Percentiles rank a stretch among this genome's conserved stretches.
phyloP scores from a whole-genome alignment of 2,888 invertebrate genomes.

The Auanema freiburgensis region DNA sequence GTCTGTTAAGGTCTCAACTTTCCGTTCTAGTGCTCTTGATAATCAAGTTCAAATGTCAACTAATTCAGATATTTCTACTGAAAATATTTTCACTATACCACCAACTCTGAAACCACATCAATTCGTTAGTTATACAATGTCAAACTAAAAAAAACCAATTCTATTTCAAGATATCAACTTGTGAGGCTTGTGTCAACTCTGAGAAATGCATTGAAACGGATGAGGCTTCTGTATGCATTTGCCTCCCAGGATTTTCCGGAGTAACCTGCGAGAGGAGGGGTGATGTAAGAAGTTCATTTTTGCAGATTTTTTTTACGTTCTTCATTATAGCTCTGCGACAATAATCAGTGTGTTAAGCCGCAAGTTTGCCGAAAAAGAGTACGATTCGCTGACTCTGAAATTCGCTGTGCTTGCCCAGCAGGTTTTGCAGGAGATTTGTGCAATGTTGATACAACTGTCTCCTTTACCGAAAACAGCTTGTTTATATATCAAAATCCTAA shows the following conservation, averaged over 20 bases:
- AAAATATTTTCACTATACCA: no score
- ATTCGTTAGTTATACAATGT: background rate
- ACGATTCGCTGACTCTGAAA: constrained; percentile 5
- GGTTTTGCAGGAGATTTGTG: constrained; percentile 42
- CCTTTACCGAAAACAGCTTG: constrained; percentile 45
- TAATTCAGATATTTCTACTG: no score
- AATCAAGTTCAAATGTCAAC: no score
- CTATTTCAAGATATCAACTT: constrained; percentile 26
- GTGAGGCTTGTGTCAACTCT: constrained; percentile 38
- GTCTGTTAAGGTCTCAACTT: no score
- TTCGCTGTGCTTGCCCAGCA: constrained; percentile 31
- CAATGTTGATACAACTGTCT: constrained; percentile 35
- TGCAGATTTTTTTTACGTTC: no score
- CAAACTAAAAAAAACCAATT: background rate
- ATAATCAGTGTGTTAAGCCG: constrained; percentile 20
- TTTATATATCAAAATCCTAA: constrained; percentile 48
- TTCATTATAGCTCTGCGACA: constrained; percentile 31
- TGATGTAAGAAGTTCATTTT: constrained; percentile 22
- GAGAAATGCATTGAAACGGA: constrained; percentile 35
- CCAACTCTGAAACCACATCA: no score
- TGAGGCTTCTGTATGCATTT: constrained; percentile 37
- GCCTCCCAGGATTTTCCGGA: constrained; percentile 39
- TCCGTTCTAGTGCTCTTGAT: no score
- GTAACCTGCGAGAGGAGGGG: constrained; percentile 32
- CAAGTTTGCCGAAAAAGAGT: constrained; percentile 28